Evolutionary conservation across 2,888 invertebrate species (phyloP), one percentile per base, ranked within the genome.

Genomic region (Silvanus unidentatus): DNA sequence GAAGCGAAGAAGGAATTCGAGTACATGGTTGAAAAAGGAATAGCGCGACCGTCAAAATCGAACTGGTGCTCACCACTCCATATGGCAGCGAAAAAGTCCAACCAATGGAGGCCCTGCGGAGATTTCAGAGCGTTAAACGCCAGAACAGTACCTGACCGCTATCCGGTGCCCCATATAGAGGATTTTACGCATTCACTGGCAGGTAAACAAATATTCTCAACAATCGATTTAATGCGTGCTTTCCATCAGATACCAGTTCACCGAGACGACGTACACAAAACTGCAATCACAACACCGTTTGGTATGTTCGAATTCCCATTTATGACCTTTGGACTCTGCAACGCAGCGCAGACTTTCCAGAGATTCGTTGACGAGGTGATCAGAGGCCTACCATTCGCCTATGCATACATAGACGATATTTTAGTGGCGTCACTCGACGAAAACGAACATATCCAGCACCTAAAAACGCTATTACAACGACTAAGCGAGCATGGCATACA

Each of bases 311-410:
- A 72, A 43, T 69, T 65, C 43, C 43, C 55, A 0, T 39, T 40
- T 1, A 63, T 67, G 63, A 50, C 53, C 1, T 71, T 70, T 16
- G 71, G 71, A 0, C 52, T 72, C 0, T 34, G 66, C 1, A 71
- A 73, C 44, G 68, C 72, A 1, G 64, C 63, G 1, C 66, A 72
- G 49, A 66, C 69, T 0, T 64, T 72, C 50, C 65, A 70, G 44
- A 53, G 66, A 2, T 69, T 69, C 27, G 62, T 72, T 11, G 63
- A 70, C 35, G 55, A 59, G 6, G 53, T 57, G 1, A 2, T 29
- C 53, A 2, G 22, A 1, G 44, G 14, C 11, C 28, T 42, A 1
- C 3, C 27, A 8, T 42, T 47, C 16, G 28, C 16, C 28, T 49
- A 37, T 38, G 10, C 12, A 6, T 46, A 49, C 11, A 38, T 43